Evolutionary conservation across 2,113 vertebrate species (phyloP), one percentile per base, ranked within the genome.

Genomic region (Lutjanus erythropterus): DNA sequence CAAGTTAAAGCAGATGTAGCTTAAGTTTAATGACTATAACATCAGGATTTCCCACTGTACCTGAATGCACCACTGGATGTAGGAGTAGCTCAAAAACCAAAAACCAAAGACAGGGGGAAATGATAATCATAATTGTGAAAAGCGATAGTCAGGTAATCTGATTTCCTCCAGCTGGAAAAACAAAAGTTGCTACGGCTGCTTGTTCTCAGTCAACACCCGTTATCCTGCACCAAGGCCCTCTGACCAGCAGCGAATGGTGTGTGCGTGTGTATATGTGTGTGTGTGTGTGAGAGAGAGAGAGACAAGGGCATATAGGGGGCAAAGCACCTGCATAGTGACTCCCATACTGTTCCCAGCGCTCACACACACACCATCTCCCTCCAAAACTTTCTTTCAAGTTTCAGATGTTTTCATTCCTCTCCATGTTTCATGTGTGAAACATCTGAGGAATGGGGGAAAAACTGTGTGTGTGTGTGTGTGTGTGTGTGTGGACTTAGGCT

Each of bases 251-350:
- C 5, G 33, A 10, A 23, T 18, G 23, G 25, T 50, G 59, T 75
- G 56, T 69, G 65, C 41, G 67, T 64, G 68, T 65, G 78, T 71
- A 59, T 62, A 75, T 53, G 68, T 37, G 60, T 58, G 72, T 50
- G 60, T 64, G 58, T 56, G 58, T 42, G 60, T 65, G 67, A 58
- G 27, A 42, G 29, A 50, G 55, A 49, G 69, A 41, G 61, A 19
- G 37, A 49, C 56, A 76, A 68, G 79, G 52, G 46, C 74, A 52
- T 19, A 8, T 9, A 12, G n/a, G 67, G 75, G 82, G 21, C 52
- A 73, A 74, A 78, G 79, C 80, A 89, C 87, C 82, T 90, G 88
- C 59, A 86, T 65, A n/a, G 2, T 16, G 31, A 77, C 37, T 39
- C 65, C 37, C 41, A 58, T 6, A 21, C 44, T 21, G 18, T 21